Evolutionary conservation across 2,888 invertebrate genomes (phyloP).

Genomic region (Aethes cnicana): DNA sequence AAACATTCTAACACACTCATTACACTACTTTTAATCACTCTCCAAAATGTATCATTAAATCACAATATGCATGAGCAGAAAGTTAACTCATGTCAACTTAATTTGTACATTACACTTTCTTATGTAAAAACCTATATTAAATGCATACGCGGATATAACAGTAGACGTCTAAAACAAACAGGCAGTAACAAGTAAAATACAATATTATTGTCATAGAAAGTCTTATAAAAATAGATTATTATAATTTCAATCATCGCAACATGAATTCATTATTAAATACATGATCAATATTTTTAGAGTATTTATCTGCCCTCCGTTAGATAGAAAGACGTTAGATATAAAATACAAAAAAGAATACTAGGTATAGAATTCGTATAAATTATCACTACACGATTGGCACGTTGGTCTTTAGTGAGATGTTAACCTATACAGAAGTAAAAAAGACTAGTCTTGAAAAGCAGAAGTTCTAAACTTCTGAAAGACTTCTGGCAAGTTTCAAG

Average conservation of each 20-base stretch:
- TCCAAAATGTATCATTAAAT: conserved; percentile 48
- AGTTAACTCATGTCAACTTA: conserved; percentile 65
- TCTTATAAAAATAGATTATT: conserved; percentile 31
- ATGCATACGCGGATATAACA: conserved; percentile 65
- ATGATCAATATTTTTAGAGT: conserved; percentile 20
- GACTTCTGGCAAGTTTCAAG: conserved; percentile 19
- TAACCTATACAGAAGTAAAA: conserved; percentile 22
- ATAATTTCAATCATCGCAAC: conserved; percentile 39
- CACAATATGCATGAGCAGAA: conserved; percentile 68
- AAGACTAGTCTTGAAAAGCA: conserved; percentile 14
- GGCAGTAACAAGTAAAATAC: conserved; percentile 41
- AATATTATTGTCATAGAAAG: conserved; percentile 45
- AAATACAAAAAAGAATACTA: conserved; percentile 10
- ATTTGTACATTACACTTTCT: conserved; percentile 65
- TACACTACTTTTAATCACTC: conserved; percentile 22
- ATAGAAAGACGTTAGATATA: neutral
- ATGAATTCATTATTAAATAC: conserved; percentile 36
- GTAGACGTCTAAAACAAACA: conserved; percentile 37
- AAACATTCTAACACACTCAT: conserved; percentile 35
- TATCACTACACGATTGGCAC: conserved; percentile 29
- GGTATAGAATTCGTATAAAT: conserved; percentile 25
- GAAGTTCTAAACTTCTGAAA: conserved; percentile 6
- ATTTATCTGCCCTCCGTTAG: conserved; percentile 8
- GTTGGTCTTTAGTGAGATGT: conserved; percentile 29
- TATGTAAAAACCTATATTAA: conserved; percentile 61